These are phyloP conservation scores for Toxonevra muliebris DNA, from an alignment of 2,888 invertebrate species.

Conservation along the genomic window DNA sequence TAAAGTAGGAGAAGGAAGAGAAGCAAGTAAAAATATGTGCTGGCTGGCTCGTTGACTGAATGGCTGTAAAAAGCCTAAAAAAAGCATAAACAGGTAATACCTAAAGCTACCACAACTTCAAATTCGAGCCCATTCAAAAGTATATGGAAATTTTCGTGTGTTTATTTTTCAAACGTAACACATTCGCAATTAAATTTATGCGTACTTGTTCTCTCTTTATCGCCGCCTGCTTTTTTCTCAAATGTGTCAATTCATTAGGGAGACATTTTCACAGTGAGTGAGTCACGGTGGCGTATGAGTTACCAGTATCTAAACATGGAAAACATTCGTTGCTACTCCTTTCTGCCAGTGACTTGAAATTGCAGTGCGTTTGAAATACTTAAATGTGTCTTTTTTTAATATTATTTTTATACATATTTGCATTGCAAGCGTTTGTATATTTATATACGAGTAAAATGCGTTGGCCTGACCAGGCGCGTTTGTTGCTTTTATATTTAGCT, in stretches of 20 bases:
- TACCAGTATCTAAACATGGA: no score
- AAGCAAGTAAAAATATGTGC: no score
- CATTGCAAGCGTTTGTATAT: not conserved
- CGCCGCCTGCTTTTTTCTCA: not conserved
- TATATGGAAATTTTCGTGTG: no score
- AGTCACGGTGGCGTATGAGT: not conserved
- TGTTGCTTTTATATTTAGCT: not conserved
- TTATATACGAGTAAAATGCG: no score
- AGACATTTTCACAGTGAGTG: slow-evolving; percentile 30
- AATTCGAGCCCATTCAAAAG: no score
- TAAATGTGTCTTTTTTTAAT: slow-evolving; percentile 18
- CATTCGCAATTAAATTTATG: not conserved
- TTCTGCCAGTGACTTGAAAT: not conserved
- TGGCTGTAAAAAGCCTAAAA: no score
- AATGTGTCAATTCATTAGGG: slow-evolving; percentile 41
- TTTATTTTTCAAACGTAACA: no score
- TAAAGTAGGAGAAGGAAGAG: no score
- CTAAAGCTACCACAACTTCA: no score
- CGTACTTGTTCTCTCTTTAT: not conserved
- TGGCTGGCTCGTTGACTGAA: no score
- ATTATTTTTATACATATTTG: slow-evolving; percentile 1
- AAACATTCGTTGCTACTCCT: not conserved
- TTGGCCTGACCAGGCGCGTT: no score
- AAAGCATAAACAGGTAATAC: not conserved
- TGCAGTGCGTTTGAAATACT: slow-evolving; percentile 7